phyloP scores from a whole-genome alignment of 2,888 invertebrate species.

The Monopis laevigella region DNA sequence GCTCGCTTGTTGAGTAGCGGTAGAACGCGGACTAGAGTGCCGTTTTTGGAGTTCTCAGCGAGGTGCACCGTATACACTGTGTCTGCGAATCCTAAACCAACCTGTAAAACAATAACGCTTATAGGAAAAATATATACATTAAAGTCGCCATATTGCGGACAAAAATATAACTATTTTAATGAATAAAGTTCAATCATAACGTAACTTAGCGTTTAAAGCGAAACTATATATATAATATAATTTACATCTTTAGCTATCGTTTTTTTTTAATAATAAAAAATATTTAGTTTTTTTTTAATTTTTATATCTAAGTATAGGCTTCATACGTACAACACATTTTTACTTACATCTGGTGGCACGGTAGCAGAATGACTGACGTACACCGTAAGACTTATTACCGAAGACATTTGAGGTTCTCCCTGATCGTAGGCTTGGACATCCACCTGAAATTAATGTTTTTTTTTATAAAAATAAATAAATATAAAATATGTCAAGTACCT shows the following conservation, averaged over 20 bases:
- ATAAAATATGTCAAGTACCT: too few relatives aligned
- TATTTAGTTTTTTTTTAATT: too few relatives aligned
- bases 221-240: too few relatives aligned
- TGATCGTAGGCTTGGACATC: conserved; percentile 88
- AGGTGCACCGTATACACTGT: conserved; percentile 85
- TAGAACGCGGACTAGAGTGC: conserved; percentile 73
- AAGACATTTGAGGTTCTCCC: conserved; percentile 85
- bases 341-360: conserved; percentile 67
- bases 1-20: conserved; percentile 79
- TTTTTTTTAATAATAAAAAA: too few relatives aligned
- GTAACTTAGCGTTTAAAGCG: too few relatives aligned
- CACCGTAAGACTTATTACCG: conserved; percentile 82
- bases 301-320: not conserved
- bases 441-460: too few relatives aligned
- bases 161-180: too few relatives aligned
- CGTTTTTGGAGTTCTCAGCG: conserved; percentile 77
- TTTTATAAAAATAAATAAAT: too few relatives aligned
- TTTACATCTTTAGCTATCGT: too few relatives aligned
- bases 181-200: too few relatives aligned
- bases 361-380: conserved; percentile 84
- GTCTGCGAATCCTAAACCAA: conserved; percentile 88
- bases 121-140: too few relatives aligned
- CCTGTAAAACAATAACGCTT: conserved; percentile 46
- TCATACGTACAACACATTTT: not conserved
- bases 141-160: too few relatives aligned